Conservation (phyloP, 2,888 invertebrate genomes). For the Biston stratarius region DNA sequence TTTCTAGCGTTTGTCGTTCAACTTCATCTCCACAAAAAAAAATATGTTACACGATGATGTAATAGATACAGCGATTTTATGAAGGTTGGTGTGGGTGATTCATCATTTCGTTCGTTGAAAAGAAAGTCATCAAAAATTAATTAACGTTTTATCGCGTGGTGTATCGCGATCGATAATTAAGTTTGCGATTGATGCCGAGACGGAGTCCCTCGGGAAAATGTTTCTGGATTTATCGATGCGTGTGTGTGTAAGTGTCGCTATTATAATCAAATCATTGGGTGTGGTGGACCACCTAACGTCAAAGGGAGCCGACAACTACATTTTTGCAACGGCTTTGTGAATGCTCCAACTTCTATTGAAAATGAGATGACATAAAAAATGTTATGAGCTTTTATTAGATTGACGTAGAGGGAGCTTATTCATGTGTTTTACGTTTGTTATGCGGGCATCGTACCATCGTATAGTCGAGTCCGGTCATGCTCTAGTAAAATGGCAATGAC, state of each 20-base stretch:
- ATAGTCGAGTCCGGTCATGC: not conserved
- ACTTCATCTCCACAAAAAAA: constrained; percentile 53
- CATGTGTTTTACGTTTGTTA: constrained; percentile 27
- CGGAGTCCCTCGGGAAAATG: constrained; percentile 42
- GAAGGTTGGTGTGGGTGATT: constrained; percentile 24
- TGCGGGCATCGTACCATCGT: constrained; percentile 18
- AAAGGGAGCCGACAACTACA: constrained; percentile 79
- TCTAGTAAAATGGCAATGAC: no score
- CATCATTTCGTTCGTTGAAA: constrained; percentile 45
- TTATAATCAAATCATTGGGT: constrained; percentile 83
- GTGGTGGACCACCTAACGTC: constrained; percentile 81
- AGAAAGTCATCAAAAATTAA: constrained; percentile 70
- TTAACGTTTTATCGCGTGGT: constrained; percentile 62
- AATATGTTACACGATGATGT: constrained; percentile 22
- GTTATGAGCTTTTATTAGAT: constrained; percentile 49
- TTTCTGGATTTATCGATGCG: constrained; percentile 68
- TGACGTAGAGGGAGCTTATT: constrained; percentile 40
- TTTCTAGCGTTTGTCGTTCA: constrained; percentile 65
- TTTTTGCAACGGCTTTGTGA: constrained; percentile 79
- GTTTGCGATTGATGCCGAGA: constrained; percentile 30
- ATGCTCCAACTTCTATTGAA: constrained; percentile 71
- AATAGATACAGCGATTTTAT: constrained; percentile 28
- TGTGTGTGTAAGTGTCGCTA: constrained; percentile 78
- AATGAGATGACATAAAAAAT: constrained; percentile 58
- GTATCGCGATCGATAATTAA: constrained; percentile 44